Evolutionary conservation across 2,888 invertebrate species (phyloP).

Genomic region (Megastigmus dorsalis): DNA sequence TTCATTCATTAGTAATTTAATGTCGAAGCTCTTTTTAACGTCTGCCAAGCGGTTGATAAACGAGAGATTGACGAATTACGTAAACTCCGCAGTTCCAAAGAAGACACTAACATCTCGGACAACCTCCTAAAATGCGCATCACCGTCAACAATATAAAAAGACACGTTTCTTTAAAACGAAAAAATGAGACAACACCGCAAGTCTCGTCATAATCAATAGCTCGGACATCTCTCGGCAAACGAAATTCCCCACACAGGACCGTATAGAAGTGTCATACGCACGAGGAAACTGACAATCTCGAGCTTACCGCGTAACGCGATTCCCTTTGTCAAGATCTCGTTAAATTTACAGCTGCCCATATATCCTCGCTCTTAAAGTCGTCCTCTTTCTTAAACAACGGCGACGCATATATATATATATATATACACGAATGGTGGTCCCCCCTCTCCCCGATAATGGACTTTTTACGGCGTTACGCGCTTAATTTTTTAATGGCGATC

Average conservation of each 20-base stretch:
- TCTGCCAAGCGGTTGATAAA: no score
- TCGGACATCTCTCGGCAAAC: background rate
- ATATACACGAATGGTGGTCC: no score
- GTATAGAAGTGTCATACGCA: constrained; percentile 32
- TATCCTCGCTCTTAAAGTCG: constrained; percentile 28
- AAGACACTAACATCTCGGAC: no score
- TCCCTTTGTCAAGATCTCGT: constrained; percentile 44
- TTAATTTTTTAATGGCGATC: constrained; percentile 50
- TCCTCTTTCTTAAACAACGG: constrained; percentile 32
- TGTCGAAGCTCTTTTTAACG: no score
- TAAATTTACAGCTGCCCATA: constrained; percentile 48
- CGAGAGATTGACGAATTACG: no score
- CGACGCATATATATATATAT: background rate
- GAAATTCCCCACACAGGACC: background rate
- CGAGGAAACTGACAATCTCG: constrained; percentile 30
- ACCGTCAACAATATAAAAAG: background rate
- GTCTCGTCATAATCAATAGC: constrained; percentile 22
- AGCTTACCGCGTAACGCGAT: constrained; percentile 35
- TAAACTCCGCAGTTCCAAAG: no score
- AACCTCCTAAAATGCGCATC: no score
- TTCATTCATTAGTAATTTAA: no score
- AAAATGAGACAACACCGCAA: background rate
- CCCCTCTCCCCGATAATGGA: no score
- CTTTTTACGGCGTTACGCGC: constrained; percentile 51
- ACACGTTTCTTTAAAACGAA: background rate